These are phyloP conservation scores for Drosophila mulleri DNA, from an alignment of 2,888 invertebrate species.

Conservation along the genomic window DNA sequence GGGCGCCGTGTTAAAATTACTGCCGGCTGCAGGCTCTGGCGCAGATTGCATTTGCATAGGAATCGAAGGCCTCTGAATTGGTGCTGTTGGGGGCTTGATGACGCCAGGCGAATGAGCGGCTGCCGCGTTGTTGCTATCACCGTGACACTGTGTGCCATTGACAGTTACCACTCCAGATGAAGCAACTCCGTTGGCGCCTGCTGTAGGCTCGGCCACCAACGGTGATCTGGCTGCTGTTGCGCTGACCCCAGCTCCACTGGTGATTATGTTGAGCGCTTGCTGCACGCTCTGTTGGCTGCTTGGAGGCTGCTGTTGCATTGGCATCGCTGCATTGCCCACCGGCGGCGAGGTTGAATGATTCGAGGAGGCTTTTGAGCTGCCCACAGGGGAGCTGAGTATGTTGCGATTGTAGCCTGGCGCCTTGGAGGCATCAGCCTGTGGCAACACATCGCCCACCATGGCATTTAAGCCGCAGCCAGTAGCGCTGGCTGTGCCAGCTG, in stretches of 20 bases:
- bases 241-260: slow-evolving; percentile 46
- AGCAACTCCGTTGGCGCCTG: slow-evolving; percentile 50
- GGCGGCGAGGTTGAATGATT: slow-evolving; percentile 86
- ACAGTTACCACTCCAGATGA: slow-evolving; percentile 39
- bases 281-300: slow-evolving; percentile 59
- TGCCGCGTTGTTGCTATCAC: slow-evolving; percentile 34
- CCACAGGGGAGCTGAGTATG: slow-evolving; percentile 91
- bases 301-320: slow-evolving; percentile 45
- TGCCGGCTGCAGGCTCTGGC: slow-evolving; percentile 50
- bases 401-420: slow-evolving; percentile 94
- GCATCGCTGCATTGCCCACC: slow-evolving; percentile 63
- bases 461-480: slow-evolving; percentile 57
- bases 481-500: slow-evolving; percentile 47
- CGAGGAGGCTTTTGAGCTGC: slow-evolving; percentile 88
- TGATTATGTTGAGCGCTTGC: slow-evolving; percentile 70
- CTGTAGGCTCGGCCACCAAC: slow-evolving; percentile 56
- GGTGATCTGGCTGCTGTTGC: slow-evolving; percentile 72
- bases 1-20: slow-evolving; percentile 36
- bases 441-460: slow-evolving; percentile 82
- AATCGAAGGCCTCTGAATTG: slow-evolving; percentile 82
- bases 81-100: slow-evolving; percentile 77
- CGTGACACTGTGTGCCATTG: slow-evolving; percentile 52
- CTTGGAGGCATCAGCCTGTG: slow-evolving; percentile 93
- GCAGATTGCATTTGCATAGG: slow-evolving; percentile 67
- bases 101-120: slow-evolving; percentile 74